Evolutionary conservation across 2,113 vertebrate genomes (phyloP), one percentile per base, ranked within the genome.

Genomic region (Rattus rattus): DNA sequence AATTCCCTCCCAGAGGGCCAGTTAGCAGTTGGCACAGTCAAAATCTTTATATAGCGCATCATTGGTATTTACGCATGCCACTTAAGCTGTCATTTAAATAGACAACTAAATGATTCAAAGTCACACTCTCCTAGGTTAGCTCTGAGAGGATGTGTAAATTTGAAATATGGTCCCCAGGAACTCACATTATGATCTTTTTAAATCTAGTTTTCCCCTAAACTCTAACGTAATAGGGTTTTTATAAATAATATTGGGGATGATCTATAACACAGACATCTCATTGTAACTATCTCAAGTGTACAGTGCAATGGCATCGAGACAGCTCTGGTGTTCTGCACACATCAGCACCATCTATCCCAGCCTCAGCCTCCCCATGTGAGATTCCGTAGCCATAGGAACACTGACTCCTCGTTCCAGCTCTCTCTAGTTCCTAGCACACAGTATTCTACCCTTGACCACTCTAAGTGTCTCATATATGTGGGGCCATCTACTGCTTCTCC

Each of bases 101-200:
- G 93, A 95, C 79, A 70, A 59, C 87, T 75, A 49, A 76, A 72
- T 94, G 91, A 95, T 47, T 96, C 96, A 94, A 76, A 56, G n/a
- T 61, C 93, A 84, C 75, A 56, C 81, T 87, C 88, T 49, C 43
- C 90, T 70, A 7, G 30, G 0, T 43, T 24, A 39, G 63, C 69
- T 90, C 92, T 36, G 56, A 88, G 54, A 49, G 52, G 73, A 36
- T 72, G 16, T 26, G 79, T 85, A 93, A 95, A 94, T 80, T 88
- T 75, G 83, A 80, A 39, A 49, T 22, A 24, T 1, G 14, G 43
- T 69, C 72, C 73, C 14, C 86, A 49, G 84, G 75, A 65, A n/a
- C 76, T 87, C 56, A 10, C 61, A 33, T 86, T 63, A 1, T 79
- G 47, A 2, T 47, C 24, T 63, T 81, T 43, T 80, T 47, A 80